Conservation (phyloP, 2,113 vertebrate species). For the Artemisiospiza belli region DNA sequence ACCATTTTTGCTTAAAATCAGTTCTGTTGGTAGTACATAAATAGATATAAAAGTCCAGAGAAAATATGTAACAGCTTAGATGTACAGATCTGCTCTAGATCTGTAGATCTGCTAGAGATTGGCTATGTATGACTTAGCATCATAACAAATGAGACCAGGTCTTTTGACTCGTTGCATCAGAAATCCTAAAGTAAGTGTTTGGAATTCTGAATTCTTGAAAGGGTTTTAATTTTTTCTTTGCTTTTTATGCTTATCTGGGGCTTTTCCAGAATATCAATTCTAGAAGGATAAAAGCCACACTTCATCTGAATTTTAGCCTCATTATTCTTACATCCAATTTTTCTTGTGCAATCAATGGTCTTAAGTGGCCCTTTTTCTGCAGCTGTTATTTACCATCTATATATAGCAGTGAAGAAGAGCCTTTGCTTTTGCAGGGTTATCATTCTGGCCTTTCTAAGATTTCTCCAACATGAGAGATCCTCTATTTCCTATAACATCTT, state of each 20-base stretch:
- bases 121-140: rapidly evolving
- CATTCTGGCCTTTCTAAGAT: neutral
- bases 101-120: too few relatives aligned
- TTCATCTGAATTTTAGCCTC: neutral
- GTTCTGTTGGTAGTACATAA: neutral
- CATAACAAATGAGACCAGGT: neutral
- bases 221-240: neutral
- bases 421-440: neutral
- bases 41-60: neutral
- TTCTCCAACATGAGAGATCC: neutral
- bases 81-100: neutral
- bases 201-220: neutral
- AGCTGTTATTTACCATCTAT: constrained; percentile 1
- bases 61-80: neutral
- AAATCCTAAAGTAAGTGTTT: neutral
- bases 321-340: neutral
- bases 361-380: neutral
- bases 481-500: neutral
- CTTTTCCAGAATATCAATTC: neutral
- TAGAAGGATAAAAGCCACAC: neutral
- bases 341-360: neutral
- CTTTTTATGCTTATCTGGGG: neutral
- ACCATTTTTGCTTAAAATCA: neutral
- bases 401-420: neutral
- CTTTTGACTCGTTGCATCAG: neutral